Percentiles rank a stretch among this genome's conserved stretches.
Evolutionary conservation across 2,888 invertebrate species (phyloP).

Genomic region (Amorpha juglandis): DNA sequence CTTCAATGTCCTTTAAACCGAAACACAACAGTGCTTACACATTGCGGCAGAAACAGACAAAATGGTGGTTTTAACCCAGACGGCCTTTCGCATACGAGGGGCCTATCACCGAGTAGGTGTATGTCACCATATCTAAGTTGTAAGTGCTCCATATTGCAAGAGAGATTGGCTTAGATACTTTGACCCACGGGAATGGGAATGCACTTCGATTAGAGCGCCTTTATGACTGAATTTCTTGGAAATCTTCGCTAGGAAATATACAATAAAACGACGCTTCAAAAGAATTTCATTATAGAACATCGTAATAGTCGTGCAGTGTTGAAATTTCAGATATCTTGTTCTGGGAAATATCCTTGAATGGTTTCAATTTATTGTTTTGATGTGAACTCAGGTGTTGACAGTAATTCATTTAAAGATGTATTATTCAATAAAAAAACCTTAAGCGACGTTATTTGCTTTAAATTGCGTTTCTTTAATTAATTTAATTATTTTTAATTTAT

Average conservation of each 20-base stretch:
- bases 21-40: no score
- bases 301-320: not conserved
- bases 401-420: not conserved
- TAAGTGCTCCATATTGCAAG: not conserved
- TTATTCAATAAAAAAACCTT: no score
- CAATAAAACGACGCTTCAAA: constrained; percentile 14
- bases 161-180: constrained; percentile 3
- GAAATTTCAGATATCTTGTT: not conserved
- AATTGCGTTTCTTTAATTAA: no score
- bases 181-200: constrained; percentile 9
- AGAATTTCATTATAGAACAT: constrained; percentile 13
- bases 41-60: no score
- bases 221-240: constrained; percentile 16
- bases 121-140: not conserved
- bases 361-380: not conserved
- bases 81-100: no score
- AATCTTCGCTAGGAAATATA: constrained; percentile 13
- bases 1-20: no score
- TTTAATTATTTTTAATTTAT: no score
- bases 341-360: constrained; percentile 6
- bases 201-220: constrained; percentile 18
- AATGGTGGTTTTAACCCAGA: no score
- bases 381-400: not conserved
- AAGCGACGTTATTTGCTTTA: no score
- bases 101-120: no score